Conservation (phyloP, 2,113 vertebrate species). For the Amia ocellicauda region DNA sequence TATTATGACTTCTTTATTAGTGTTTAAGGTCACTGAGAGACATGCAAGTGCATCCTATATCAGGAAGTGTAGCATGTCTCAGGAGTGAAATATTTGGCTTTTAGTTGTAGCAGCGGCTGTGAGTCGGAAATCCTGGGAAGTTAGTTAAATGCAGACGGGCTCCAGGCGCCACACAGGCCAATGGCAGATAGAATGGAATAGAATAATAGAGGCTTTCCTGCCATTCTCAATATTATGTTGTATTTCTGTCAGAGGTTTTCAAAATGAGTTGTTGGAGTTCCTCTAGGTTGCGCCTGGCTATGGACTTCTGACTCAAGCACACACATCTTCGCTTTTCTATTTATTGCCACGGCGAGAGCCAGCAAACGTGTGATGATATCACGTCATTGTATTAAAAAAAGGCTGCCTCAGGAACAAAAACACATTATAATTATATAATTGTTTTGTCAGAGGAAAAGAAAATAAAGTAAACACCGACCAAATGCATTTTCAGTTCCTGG, state of each 20-base stretch:
- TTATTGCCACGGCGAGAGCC: not conserved
- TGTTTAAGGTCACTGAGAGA: conserved; percentile 82
- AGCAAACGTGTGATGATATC: not conserved
- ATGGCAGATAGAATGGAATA: conserved; percentile 61
- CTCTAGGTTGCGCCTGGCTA: conserved; percentile 28
- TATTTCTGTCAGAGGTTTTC: conserved; percentile 65
- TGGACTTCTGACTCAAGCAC: conserved; percentile 33
- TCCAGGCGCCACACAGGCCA: conserved; percentile 68
- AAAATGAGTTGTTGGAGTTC: conserved; percentile 34
- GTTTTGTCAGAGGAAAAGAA: conserved; percentile 9
- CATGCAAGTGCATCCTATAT: conserved; percentile 86
- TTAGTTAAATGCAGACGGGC: conserved; percentile 68
- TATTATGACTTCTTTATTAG: conserved; percentile 83
- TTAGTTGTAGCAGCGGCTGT: conserved; percentile 54
- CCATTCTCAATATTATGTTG: conserved; percentile 71
- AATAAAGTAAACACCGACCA: not conserved
- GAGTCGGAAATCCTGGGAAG: conserved; percentile 82
- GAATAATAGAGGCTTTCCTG: conserved; percentile 81
- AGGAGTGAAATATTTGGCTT: conserved; percentile 77
- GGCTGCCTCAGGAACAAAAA: not conserved
- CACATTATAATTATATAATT: not conserved
- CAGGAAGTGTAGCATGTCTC: conserved; percentile 78
- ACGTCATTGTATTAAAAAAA: conserved; percentile 7
- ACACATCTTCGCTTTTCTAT: conserved; percentile 10
- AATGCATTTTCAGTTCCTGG: not conserved